Base-by-base conservation (phyloP, 2,888 invertebrate genomes). In the Amblyjoppa proteus region DNA sequence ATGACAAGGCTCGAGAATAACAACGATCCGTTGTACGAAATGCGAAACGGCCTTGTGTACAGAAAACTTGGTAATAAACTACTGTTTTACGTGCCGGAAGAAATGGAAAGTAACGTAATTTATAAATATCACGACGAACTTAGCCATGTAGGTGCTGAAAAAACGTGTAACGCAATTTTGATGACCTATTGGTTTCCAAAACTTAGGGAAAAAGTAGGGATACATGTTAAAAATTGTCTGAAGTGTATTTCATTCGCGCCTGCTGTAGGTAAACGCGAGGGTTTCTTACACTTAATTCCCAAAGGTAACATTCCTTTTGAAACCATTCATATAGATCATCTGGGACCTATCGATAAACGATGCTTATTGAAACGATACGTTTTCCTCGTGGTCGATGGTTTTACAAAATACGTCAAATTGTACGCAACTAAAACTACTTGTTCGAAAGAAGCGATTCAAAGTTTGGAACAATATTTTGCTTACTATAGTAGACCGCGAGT, bases 1-100 rank as follows among this genome's bases (percentile, higher is more conserved):
- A 49, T 64, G 4, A 53, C 34, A 0, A 68, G 80, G 56, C 66
- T 88, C 28, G 81, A 83, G 25, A 58, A 66, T 3, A 53, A 6
- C 11, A 87, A 89, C 20, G 53, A 81, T 58, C 74, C 66, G 0
- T 31, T 64, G 11, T 89, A 73, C 58, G 88, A 90, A 38, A 69
- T 90, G 82, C 71, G 84, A 9, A 82, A 88, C 61, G 88, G 88
- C 16, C n/a, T 88, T 2, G 87, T 89, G 0, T 89, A 88, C 49
- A 25, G 83, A 13, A 88, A 90, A 51, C 64, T 51, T 6, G 58
- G 75, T 0, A 77, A 73, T 0, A 38, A 53, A 5, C 28, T 88
- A 31, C 53, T 90, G 5, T 88, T 89, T 73, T 88, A 87, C 58
- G 88, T 90, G 0, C 89, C 88, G 1, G 49, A 31, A 16, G 61